phyloP scores from a whole-genome alignment of 1,140 invertebrate species.

The Penaeus japonicus region DNA sequence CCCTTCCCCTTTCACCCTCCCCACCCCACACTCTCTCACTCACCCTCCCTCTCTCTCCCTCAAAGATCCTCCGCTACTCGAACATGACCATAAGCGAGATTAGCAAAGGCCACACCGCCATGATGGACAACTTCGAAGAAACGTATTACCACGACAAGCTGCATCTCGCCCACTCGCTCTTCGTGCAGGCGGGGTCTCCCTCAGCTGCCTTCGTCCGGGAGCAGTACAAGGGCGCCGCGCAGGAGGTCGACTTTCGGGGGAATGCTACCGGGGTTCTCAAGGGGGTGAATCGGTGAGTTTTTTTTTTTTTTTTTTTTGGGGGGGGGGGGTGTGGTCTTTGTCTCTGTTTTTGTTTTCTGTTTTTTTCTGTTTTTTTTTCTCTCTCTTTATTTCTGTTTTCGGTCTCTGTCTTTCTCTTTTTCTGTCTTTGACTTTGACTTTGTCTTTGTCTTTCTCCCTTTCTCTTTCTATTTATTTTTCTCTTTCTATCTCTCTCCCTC shows the following conservation, averaged over 20 bases:
- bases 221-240: neutral
- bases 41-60: no score
- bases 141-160: constrained; percentile 15
- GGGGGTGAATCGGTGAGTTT: constrained; percentile 21
- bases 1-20: no score
- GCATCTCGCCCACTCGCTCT: constrained; percentile 4
- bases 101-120: constrained; percentile 1
- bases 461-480: no score
- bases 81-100: constrained; percentile 18
- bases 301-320: neutral
- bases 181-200: neutral
- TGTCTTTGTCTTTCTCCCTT: no score
- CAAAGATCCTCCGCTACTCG: constrained; percentile 19
- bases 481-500: no score
- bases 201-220: neutral
- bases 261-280: neutral
- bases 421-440: no score
- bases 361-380: no score
- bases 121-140: constrained; percentile 25
- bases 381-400: no score
- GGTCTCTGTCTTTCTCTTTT: no score
- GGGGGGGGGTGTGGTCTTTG: neutral
- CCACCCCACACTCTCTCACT: no score
- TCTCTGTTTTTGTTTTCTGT: neutral
- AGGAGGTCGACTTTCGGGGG: neutral